phyloP scores from a whole-genome alignment of 2,797 vertebrate genomes.

The Erpetoichthys calabaricus region DNA sequence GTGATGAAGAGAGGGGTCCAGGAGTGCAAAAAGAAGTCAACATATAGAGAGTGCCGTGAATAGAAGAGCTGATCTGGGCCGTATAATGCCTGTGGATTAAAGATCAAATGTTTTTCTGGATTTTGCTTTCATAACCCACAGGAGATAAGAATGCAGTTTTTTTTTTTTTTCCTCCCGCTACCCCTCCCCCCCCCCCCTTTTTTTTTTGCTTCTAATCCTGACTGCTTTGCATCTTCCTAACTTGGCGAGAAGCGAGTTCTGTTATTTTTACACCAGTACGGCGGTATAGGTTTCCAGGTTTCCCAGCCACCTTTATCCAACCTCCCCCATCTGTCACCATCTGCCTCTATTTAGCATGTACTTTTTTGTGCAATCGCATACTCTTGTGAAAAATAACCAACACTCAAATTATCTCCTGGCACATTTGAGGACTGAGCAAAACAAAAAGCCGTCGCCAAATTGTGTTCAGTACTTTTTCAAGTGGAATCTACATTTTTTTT shows the following conservation, averaged over 20 bases:
- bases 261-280: conserved; percentile 95
- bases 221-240: conserved; percentile 73
- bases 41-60: no score
- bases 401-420: conserved; percentile 96
- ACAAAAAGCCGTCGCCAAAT: conserved; percentile 89
- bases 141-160: conserved; percentile 26
- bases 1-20: no score
- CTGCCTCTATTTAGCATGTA: conserved; percentile 97
- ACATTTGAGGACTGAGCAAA: conserved; percentile 76
- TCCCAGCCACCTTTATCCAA: conserved; percentile 96
- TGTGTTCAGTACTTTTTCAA: conserved; percentile 83
- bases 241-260: conserved; percentile 77
- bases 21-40: neutral
- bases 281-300: conserved; percentile 93
- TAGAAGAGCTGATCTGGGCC: conserved; percentile 29
- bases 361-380: conserved; percentile 95
- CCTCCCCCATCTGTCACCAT: conserved; percentile 99
- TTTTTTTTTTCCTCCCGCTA: no score
- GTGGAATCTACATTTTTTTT: conserved; percentile 37
- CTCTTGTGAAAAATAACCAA: conserved; percentile 99
- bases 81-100: conserved; percentile 25
- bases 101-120: conserved; percentile 25
- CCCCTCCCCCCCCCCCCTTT: no score
- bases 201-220: conserved; percentile 44
- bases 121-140: conserved; percentile 38